A percentile compares a stretch with the other conserved stretches of the same genome.
phyloP scores from a whole-genome alignment of 30 jellyfish, hydroid and myxozoan genomes.

The Sanderia malayensis region DNA sequence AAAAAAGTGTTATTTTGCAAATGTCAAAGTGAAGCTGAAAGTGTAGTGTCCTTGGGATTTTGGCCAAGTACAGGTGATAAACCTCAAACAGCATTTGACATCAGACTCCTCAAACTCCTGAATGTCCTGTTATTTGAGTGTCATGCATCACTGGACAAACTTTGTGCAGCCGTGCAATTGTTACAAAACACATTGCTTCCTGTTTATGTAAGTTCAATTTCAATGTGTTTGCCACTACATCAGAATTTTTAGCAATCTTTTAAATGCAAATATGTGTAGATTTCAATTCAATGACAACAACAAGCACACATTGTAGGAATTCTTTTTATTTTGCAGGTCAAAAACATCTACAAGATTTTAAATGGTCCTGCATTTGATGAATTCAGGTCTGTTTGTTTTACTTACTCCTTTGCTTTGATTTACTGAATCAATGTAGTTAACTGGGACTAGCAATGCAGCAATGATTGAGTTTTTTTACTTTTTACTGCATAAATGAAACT shows the following conservation, averaged over 20 bases:
- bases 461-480: too few relatives aligned
- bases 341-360: slow-evolving; percentile 3
- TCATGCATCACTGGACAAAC: neutral
- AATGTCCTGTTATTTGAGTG: neutral
- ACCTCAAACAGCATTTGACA: neutral
- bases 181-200: neutral
- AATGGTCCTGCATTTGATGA: slow-evolving; percentile 31
- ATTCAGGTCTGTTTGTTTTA: slow-evolving; percentile 12
- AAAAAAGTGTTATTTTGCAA: neutral
- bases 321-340: slow-evolving; percentile 3
- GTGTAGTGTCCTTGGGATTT: neutral
- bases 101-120: neutral
- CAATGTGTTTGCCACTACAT: neutral
- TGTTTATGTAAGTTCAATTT: neutral
- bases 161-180: neutral
- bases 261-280: neutral
- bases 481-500: too few relatives aligned
- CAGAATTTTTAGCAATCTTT: neutral
- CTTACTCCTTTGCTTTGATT: too few relatives aligned
- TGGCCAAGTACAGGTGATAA: neutral
- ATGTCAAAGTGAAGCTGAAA: neutral
- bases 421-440: too few relatives aligned
- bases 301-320: neutral
- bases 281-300: too few relatives aligned
- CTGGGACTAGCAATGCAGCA: too few relatives aligned